Conservation (phyloP, 37 sponge, comb jelly and placozoan genomes). For the Theonella swinhoei region DNA sequence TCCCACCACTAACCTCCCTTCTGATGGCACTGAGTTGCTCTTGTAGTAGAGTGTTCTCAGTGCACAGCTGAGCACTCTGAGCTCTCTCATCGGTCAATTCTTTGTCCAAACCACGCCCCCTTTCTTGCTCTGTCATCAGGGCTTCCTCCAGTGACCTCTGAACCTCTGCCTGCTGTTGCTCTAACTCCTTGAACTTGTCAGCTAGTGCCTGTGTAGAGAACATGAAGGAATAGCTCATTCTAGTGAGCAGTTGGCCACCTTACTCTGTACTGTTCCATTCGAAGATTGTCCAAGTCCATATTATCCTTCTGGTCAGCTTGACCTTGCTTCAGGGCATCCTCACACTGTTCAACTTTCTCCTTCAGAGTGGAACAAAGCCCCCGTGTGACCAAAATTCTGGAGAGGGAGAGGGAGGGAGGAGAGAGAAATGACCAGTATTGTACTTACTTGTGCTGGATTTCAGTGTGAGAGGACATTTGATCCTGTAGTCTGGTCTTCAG, state of each 20-base stretch:
- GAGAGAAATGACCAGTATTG: not conserved
- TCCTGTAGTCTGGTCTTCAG: not conserved
- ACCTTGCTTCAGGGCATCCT: slow-evolving; percentile 45
- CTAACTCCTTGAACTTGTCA: not conserved
- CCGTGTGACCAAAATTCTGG: slow-evolving; percentile 28
- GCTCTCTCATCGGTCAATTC: not conserved
- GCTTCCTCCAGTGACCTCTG: not conserved
- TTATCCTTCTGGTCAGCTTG: slow-evolving; percentile 45
- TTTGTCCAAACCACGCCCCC: not conserved
- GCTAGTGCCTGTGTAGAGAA: not conserved
- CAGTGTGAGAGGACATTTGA: not conserved
- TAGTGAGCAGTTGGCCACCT: not conserved
- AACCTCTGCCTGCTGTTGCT: not conserved
- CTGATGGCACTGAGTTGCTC: not conserved
- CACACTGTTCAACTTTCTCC: slow-evolving; percentile 55
- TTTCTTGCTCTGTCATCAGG: not conserved
- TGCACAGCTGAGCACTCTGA: not conserved
- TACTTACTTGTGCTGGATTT: not conserved
- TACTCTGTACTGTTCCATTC: slow-evolving; percentile 32
- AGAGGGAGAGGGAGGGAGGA: not conserved
- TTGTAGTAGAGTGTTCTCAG: not conserved
- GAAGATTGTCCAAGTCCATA: not conserved
- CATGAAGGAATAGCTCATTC: not conserved
- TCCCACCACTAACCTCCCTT: not conserved
- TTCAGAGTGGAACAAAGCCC: slow-evolving; percentile 75